Evolutionary conservation across 2,797 vertebrate genomes (phyloP).

Genomic region (Tympanoctomys barrerae): DNA sequence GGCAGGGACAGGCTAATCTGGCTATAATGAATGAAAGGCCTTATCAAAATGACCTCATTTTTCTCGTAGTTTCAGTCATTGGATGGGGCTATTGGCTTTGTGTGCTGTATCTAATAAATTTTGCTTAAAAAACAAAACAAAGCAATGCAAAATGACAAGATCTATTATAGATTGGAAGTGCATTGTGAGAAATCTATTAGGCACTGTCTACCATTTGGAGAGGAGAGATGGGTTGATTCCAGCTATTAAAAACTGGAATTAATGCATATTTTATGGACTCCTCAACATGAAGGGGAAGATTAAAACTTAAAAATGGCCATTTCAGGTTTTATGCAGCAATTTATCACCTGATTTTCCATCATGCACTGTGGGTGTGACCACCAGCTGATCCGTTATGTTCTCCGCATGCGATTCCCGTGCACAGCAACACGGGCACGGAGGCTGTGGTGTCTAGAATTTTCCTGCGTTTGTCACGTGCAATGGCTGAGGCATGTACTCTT

Average conservation of each 20-base stretch:
- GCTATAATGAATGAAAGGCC: conserved; percentile 33
- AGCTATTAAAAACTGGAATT: conserved; percentile 87
- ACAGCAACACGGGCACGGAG: conserved; percentile 74
- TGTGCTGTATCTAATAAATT: conserved; percentile 65
- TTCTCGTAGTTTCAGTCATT: not conserved
- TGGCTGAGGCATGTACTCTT: conserved; percentile 63
- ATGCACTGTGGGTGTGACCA: conserved; percentile 81
- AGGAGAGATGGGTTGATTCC: conserved; percentile 86
- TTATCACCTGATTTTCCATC: conserved; percentile 87
- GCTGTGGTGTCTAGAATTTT: conserved; percentile 75
- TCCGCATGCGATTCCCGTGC: conserved; percentile 71
- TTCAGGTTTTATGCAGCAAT: conserved; percentile 85
- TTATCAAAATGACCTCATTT: conserved; percentile 27
- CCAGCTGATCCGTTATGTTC: conserved; percentile 85
- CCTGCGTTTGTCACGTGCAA: conserved; percentile 74
- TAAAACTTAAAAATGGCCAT: conserved; percentile 87
- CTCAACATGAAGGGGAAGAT: conserved; percentile 85
- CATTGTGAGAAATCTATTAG: conserved; percentile 67
- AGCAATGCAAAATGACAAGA: conserved; percentile 56
- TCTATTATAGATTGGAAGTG: conserved; percentile 68
- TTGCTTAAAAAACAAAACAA: conserved; percentile 73
- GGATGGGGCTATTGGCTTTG: conserved; percentile 61
- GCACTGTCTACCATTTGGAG: conserved; percentile 78
- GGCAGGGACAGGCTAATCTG: conserved; percentile 12
- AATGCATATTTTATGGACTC: conserved; percentile 89